These are phyloP conservation scores for Hyles lineata DNA, from an alignment of 2,888 invertebrate genomes.

Conservation along the genomic window DNA sequence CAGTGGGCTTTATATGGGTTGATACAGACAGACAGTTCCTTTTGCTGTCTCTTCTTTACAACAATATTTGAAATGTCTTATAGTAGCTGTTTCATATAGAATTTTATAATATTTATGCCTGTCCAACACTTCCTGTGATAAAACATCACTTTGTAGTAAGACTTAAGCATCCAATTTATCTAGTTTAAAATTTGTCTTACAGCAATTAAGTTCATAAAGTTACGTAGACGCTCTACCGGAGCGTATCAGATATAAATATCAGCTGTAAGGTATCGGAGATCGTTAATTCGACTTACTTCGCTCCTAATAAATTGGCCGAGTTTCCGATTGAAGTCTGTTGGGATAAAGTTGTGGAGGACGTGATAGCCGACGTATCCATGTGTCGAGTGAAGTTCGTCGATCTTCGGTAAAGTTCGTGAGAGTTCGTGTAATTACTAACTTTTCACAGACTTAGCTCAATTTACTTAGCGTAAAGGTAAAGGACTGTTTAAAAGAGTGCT, in stretches of 20 bases:
- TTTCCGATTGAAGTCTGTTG: slow-evolving; percentile 57
- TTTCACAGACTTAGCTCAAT: slow-evolving; percentile 27
- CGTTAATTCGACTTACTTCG: slow-evolving; percentile 34
- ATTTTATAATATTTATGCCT: no score
- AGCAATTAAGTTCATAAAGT: no score
- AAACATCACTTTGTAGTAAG: no score
- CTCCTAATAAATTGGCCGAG: slow-evolving; percentile 65
- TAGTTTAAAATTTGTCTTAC: no score
- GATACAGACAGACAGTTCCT: no score
- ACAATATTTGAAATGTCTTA: no score
- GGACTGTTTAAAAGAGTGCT: neutral
- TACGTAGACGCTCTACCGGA: no score
- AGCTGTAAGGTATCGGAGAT: slow-evolving; percentile 33
- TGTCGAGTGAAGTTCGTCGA: slow-evolving; percentile 55
- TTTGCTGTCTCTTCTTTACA: no score
- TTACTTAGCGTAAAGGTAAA: slow-evolving; percentile 13
- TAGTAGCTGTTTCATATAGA: no score
- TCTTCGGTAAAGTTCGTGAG: slow-evolving; percentile 53
- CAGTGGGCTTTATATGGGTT: no score
- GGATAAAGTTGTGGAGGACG: slow-evolving; percentile 51
- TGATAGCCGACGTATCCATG: slow-evolving; percentile 41
- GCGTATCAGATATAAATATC: slow-evolving; percentile 17
- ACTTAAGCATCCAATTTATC: no score
- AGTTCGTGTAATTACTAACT: slow-evolving; percentile 53
- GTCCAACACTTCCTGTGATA: no score